A percentile compares a stretch with the other conserved stretches of the same genome.
These are phyloP conservation scores for Busseola fusca DNA, from an alignment of 2,888 invertebrate genomes.

Conservation along the genomic window DNA sequence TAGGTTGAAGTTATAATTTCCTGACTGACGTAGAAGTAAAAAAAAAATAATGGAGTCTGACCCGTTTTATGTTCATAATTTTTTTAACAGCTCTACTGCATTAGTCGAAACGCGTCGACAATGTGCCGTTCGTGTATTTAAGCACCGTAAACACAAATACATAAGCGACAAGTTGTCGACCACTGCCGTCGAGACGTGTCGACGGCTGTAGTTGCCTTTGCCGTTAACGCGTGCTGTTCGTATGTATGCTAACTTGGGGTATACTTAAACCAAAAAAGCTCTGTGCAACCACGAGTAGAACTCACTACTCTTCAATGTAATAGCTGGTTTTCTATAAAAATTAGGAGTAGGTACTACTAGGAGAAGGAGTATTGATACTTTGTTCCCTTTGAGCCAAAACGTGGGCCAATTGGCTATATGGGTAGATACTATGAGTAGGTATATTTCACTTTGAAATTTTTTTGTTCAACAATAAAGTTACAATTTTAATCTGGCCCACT, in stretches of 20 bases:
- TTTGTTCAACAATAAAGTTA: constrained; percentile 50
- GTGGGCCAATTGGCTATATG: constrained; percentile 2
- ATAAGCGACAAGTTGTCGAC: no score
- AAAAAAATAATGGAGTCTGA: neutral
- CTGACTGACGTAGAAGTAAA: neutral
- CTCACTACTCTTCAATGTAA: neutral
- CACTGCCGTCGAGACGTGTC: no score
- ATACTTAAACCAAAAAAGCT: neutral
- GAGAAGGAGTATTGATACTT: neutral
- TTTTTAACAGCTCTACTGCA: neutral
- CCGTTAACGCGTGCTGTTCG: no score
- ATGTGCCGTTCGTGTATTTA: no score
- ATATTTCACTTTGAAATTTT: constrained; percentile 33
- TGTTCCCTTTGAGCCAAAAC: neutral
- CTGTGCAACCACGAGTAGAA: neutral
- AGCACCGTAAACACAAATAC: no score
- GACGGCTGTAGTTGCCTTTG: no score
- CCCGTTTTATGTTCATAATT: neutral
- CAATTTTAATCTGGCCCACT: constrained; percentile 47
- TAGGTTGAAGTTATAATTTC: neutral
- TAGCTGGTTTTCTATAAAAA: neutral
- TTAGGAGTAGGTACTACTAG: neutral
- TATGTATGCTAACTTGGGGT: neutral
- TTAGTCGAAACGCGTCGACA: no score
- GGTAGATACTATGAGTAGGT: neutral